Percentiles rank a stretch among this genome's conserved stretches.
Conservation (phyloP, 1,140 invertebrate species). For the Zaprionus ornatus region DNA sequence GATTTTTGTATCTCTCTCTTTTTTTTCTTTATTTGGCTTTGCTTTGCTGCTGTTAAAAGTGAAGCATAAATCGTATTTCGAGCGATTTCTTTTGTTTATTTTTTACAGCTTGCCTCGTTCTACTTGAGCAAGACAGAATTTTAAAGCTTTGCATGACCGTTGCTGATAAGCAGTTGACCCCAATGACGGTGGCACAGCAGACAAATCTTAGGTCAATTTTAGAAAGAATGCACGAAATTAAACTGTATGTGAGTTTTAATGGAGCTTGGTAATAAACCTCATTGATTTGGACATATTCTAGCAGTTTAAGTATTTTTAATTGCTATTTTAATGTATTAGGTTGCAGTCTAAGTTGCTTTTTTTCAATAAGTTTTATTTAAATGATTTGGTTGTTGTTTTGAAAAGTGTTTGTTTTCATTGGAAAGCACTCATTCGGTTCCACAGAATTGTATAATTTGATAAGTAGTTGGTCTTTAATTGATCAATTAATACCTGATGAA, state of each 20-base stretch:
- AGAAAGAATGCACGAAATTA: neutral
- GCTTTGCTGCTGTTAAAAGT: slow-evolving; percentile 35
- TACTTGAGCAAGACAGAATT: neutral
- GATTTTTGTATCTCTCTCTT: slow-evolving; percentile 10
- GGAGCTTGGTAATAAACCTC: neutral
- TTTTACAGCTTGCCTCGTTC: slow-evolving; percentile 1
- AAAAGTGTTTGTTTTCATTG: too few species aligned
- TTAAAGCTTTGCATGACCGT: slow-evolving; percentile 13
- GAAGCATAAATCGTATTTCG: slow-evolving; percentile 36
- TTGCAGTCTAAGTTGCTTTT: too few species aligned
- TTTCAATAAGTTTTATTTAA: too few species aligned
- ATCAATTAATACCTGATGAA: too few species aligned
- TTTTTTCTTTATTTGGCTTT: slow-evolving; percentile 24
- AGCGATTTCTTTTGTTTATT: slow-evolving; percentile 23
- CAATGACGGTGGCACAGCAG: neutral
- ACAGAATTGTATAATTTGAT: too few species aligned
- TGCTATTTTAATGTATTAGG: too few species aligned
- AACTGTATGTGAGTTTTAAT: neutral
- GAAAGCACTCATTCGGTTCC: too few species aligned
- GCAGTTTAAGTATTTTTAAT: too few species aligned
- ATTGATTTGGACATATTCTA: neutral
- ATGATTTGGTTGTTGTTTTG: too few species aligned
- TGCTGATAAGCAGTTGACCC: slow-evolving; percentile 31
- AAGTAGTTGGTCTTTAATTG: too few species aligned
- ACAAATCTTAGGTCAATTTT: neutral